These are phyloP conservation scores for Caenorhabditis remanei DNA, from an alignment of 1,140 invertebrate genomes.

Conservation along the genomic window DNA sequence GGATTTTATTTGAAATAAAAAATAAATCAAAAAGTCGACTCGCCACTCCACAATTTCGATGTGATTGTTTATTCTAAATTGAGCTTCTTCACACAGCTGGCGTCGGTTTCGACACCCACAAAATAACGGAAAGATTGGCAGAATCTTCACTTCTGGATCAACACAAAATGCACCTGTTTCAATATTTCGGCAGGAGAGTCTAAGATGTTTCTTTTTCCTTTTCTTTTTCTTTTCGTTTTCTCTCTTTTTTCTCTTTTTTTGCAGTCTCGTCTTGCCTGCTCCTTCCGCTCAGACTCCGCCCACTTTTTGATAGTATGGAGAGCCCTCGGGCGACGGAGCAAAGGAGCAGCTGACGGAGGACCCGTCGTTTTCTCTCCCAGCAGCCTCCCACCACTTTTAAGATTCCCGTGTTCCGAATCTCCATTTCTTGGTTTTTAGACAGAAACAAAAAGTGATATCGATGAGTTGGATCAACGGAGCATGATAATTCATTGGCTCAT, in stretches of 20 bases:
- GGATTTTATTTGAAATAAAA: constrained; percentile 1
- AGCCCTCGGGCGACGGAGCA: constrained; percentile 11
- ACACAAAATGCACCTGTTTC: constrained; percentile 29
- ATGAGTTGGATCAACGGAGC: constrained; percentile 22
- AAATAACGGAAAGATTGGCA: constrained; percentile 1
- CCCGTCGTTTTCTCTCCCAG: background rate
- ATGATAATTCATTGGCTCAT: background rate
- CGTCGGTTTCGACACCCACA: background rate
- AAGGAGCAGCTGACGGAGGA: constrained; percentile 44
- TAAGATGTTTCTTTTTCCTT: constrained; percentile 46
- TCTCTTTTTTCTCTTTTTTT: constrained; percentile 1
- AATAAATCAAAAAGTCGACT: background rate
- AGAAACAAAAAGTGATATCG: background rate
- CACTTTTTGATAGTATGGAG: constrained; percentile 53
- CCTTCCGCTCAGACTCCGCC: constrained; percentile 25
- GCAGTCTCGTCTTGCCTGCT: constrained; percentile 9
- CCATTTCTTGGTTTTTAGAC: background rate
- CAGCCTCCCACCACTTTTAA: background rate
- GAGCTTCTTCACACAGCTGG: constrained; percentile 31
- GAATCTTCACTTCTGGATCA: background rate
- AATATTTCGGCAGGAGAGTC: constrained; percentile 10
- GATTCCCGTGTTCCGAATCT: constrained; percentile 36
- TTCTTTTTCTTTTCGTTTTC: background rate
- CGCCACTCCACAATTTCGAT: background rate
- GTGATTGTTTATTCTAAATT: constrained; percentile 37